Evolutionary conservation across 2,888 invertebrate genomes (phyloP), one percentile per base, ranked within the genome.

Genomic region (Cistogaster globosa): DNA sequence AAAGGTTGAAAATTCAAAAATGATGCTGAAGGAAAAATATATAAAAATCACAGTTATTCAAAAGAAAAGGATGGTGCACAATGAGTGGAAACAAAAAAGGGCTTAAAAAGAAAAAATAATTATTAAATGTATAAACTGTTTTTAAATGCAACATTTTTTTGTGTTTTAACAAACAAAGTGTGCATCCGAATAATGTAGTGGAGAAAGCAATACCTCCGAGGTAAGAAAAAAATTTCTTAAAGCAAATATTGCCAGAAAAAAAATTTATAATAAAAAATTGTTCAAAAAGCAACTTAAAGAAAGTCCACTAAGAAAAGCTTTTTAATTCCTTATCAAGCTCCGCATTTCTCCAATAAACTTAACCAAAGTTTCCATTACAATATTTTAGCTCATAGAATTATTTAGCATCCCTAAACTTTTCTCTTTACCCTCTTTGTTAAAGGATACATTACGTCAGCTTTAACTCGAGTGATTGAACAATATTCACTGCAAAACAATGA

Each of bases 401-500:
- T 2, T 12, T 42, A 42, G 1, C 1, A 42, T 42, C 42, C 12
- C 42, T 42, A 0, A 42, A 32, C n/a, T 51, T 72, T 20, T 51
- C 38, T 26, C 18, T 11, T 9, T 8, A 42, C 42, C 45, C 32
- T 32, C n/a, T 18, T 45, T 55, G 7, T 3, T 14, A 1, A 45
- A 51, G 51, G 72, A 57, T 48, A 22, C 67, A 68, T 58, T 68
- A 32, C 53, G n/a, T 58, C 36, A 3, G 22, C n/a, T 51, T 58
- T 38, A 76, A 18, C 38, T 58, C 55, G 55, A 48, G 62, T 63
- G 78, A 71, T 71, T 79, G 78, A 79, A 79, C 78, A 71, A 63
- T 78, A 9, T 71, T 55, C 55, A 16, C 57, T 36, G 38, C n/a
- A 65, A 22, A 71, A 71, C 71, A 79, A 63, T 63, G 63, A 8